Percentiles rank a stretch among this genome's conserved stretches.
phyloP scores from a whole-genome alignment of 2,797 vertebrate species.

The Dendrocincla fuliginosa region DNA sequence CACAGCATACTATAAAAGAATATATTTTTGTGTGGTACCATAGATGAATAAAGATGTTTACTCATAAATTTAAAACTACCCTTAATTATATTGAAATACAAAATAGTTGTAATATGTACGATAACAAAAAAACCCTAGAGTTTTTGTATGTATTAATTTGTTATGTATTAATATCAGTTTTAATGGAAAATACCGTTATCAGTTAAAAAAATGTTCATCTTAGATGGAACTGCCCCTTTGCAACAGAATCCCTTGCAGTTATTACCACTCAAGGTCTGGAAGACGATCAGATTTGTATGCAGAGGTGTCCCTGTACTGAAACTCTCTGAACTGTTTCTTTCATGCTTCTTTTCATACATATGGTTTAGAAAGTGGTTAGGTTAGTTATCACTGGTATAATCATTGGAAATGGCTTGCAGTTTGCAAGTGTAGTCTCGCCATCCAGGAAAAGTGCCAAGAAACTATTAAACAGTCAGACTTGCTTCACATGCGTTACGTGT shows the following conservation, averaged over 20 bases:
- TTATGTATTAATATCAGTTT: background rate
- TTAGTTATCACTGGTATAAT: background rate
- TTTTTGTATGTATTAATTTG: too few species aligned
- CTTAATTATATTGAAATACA: background rate
- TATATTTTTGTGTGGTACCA: constrained; percentile 25
- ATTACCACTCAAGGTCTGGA: background rate
- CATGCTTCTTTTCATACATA: background rate
- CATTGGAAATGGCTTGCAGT: background rate
- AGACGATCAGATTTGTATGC: background rate
- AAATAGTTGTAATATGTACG: background rate
- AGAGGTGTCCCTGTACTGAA: background rate
- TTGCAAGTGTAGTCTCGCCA: background rate
- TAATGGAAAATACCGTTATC: background rate
- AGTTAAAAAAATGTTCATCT: background rate
- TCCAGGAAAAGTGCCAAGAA: background rate
- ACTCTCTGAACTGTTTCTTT: background rate
- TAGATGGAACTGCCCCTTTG: background rate
- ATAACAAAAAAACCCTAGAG: background rate
- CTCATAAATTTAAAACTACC: background rate
- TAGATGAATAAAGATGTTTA: constrained; percentile 31
- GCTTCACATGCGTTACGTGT: background rate
- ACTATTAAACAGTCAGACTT: background rate
- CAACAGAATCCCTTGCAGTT: background rate
- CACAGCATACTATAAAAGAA: constrained; percentile 53
- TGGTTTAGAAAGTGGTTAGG: background rate